Evolutionary conservation across 2,113 vertebrate genomes (phyloP), one percentile per base, ranked within the genome.

Genomic region (Sander vitreus): DNA sequence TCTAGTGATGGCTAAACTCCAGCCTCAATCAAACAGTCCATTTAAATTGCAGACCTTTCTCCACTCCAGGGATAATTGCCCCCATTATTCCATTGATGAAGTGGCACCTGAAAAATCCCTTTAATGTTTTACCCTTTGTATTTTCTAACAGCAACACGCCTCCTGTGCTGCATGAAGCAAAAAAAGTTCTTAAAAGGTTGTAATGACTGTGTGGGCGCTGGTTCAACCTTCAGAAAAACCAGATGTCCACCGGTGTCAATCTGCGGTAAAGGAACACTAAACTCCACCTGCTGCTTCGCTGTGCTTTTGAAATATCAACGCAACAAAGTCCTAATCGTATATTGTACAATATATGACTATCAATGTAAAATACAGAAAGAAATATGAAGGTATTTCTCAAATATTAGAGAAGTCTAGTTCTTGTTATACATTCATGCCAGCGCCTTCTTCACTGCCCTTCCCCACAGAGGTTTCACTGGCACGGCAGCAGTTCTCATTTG

Each of bases 41-140:
- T 88, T 87, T 87, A 69, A 88, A 85, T 81, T 25, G 71, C 86
- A 84, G 80, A 83, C 88, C 89, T 90, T 85, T 85, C 84, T 64
- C 91, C 86, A 87, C 86, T 91, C 70, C 21, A 87, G 57, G 69
- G 91, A 91, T 92, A 92, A 92, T 92, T 92, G 86, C 84, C 76
- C 80, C 78, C 84, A 90, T 92, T 92, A 90, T 90, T 91, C 75
- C 69, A 87, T 87, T 83, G 86, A 90, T 89, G 81, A 87, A 92
- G 85, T 83, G 83, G 88, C 86, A 80, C 86, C 89, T 91, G 86
- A 91, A 85, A 88, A 85, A 90, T 83, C 91, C 88, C 89, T 92
- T 91, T 91, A 88, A 91, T 92, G 91, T 92, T 89, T 84, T 83
- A 81, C 19, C 62, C 73, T 86, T 92, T 91, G 87, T 80, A 39